These are phyloP conservation scores for Charaxes varanes DNA, from an alignment of 1,140 invertebrate species.

Conservation along the genomic window DNA sequence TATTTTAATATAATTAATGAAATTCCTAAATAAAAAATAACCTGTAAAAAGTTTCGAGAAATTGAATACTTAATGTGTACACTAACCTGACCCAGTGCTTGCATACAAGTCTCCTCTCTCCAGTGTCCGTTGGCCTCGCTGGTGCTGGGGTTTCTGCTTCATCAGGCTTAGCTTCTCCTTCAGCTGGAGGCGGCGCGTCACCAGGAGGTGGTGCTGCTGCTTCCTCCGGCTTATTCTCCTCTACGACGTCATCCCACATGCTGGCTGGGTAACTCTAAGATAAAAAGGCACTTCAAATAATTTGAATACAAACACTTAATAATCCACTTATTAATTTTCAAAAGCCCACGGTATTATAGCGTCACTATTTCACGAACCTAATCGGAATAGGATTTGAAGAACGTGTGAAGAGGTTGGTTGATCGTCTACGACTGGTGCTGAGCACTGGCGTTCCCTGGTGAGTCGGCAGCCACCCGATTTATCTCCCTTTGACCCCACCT, in stretches of 20 bases:
- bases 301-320: conserved; percentile 16
- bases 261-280: conserved; percentile 44
- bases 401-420: conserved; percentile 60
- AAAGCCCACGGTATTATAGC: conserved; percentile 9
- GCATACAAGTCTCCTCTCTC: conserved; percentile 75
- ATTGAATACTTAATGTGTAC: not conserved
- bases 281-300: conserved; percentile 40
- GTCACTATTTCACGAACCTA: conserved; percentile 49
- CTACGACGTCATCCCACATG: conserved; percentile 67
- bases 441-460: conserved; percentile 32
- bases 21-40: not conserved
- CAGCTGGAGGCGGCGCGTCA: conserved; percentile 43
- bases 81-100: conserved; percentile 81
- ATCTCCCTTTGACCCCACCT: conserved; percentile 66
- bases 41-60: not conserved
- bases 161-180: conserved; percentile 55
- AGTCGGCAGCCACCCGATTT: conserved; percentile 57
- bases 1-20: no score
- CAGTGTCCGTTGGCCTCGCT: conserved; percentile 65
- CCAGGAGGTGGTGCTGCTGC: conserved; percentile 27
- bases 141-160: conserved; percentile 75
- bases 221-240: conserved; percentile 32
- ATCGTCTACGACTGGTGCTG: conserved; percentile 57
- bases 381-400: conserved; percentile 35
- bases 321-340: not conserved